Evolutionary conservation across 2,113 vertebrate genomes (phyloP), one percentile per base, ranked within the genome.

Genomic region (Arvicanthis niloticus): DNA sequence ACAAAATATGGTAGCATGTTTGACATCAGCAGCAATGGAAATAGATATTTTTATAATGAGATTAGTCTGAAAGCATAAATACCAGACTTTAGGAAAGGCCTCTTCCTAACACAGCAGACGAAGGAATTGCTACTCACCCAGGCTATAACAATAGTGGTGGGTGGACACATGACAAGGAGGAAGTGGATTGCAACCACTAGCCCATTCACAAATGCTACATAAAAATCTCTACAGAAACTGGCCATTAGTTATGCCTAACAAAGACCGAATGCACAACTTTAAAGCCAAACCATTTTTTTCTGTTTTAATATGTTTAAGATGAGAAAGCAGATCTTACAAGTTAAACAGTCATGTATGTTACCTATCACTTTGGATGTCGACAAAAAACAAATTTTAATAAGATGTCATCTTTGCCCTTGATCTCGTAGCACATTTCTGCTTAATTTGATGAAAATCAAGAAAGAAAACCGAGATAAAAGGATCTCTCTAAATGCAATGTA

Each of bases 121-220:
- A 91, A 93, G 45, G n/a, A 89, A 88, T 94, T 42, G 91, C 78
- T 95, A 95, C 88, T 72, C 29, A 80, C 88, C 65, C 29, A 87
- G 78, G 45, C 80, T 96, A 3, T 96, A 89, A 97, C 96, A 97
- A 95, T 94, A 93, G 93, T 56, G 19, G 95, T 97, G 94, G 96
- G 97, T 96, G 87, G 95, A 97, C 95, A 94, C n/a, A 87, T 92
- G 70, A 92, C 94, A 91, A 84, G 72, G 78, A 97, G 97, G 97
- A 98, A 97, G 95, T 97, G 97, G 96, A 73, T 94, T 98, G 86
- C 58, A 97, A 96, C 97, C 97, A 81, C 95, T 88, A 93, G 93
- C 84, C 93, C 91, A 91, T 84, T 97, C 91, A 97, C 78, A 95
- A 93, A 97, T 85, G 73, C 31, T 91, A 21, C 81, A 73, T 48